Conservation (phyloP, 2,797 vertebrate genomes). For the Chloroceryle inda region DNA sequence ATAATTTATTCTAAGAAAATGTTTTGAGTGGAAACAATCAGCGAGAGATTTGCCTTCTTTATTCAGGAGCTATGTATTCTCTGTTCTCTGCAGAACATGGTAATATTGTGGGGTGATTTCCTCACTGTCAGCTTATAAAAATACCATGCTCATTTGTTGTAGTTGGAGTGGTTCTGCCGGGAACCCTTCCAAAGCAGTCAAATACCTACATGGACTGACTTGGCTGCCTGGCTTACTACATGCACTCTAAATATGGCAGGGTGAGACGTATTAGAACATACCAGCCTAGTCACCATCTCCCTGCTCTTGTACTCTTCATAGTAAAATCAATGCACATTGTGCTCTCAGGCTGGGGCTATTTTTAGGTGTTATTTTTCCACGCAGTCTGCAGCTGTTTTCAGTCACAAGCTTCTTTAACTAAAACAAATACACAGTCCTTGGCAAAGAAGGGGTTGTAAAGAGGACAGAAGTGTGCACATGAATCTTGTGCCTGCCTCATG, state of each 20-base stretch:
- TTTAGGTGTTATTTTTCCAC: constrained; percentile 79
- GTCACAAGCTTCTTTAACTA: constrained; percentile 74
- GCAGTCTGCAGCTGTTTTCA: constrained; percentile 80
- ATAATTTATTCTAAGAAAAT: constrained; percentile 41
- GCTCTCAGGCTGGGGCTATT: constrained; percentile 74
- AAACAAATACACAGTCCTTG: constrained; percentile 72
- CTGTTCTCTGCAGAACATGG: constrained; percentile 63
- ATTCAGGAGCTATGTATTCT: constrained; percentile 42
- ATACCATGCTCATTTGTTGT: constrained; percentile 65
- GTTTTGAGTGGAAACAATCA: constrained; percentile 21
- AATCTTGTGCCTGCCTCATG: neutral
- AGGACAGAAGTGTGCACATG: constrained; percentile 41
- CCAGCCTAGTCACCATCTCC: constrained; percentile 69
- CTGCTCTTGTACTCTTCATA: constrained; percentile 60
- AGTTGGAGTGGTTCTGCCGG: constrained; percentile 54
- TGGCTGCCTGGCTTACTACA: constrained; percentile 72
- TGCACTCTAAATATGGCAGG: constrained; percentile 74
- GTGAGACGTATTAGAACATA: constrained; percentile 70
- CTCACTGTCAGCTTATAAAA: constrained; percentile 68
- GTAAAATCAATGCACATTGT: constrained; percentile 71
- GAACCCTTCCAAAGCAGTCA: constrained; percentile 70
- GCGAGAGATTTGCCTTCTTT: constrained; percentile 9
- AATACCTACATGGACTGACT: constrained; percentile 67
- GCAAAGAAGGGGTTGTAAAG: constrained; percentile 65
- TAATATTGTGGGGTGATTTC: constrained; percentile 66